Evolutionary conservation across 2,888 invertebrate genomes (phyloP).

Genomic region (Oligia latruncula): DNA sequence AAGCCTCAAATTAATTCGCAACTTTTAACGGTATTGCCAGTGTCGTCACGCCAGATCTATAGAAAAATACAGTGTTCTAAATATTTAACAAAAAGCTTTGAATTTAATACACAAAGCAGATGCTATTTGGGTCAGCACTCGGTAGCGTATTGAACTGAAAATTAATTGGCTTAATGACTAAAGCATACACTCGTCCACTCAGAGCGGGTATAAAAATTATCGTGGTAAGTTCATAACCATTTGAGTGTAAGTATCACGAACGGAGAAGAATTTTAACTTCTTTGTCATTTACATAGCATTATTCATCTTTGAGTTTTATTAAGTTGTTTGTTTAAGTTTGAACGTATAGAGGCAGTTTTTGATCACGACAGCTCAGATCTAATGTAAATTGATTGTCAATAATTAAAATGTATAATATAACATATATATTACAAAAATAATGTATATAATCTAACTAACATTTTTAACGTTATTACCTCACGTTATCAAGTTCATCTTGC

Average conservation of each 20-base stretch:
- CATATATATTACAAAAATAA: too few relatives aligned
- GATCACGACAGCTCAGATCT: not conserved
- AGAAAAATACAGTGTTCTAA: not conserved
- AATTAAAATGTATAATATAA: not conserved
- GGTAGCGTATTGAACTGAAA: conserved; percentile 65
- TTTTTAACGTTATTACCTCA: not conserved
- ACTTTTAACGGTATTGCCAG: not conserved
- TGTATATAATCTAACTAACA: not conserved
- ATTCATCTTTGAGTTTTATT: not conserved
- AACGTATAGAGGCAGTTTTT: not conserved
- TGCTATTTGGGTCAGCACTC: conserved; percentile 64
- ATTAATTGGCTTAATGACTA: conserved; percentile 80
- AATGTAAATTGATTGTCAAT: not conserved
- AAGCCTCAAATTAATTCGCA: not conserved
- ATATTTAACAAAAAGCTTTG: conserved; percentile 34
- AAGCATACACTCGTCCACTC: conserved; percentile 72
- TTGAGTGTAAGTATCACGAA: conserved; percentile 19
- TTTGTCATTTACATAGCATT: conserved; percentile 2
- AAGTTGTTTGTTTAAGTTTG: not conserved
- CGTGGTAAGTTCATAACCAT: conserved; percentile 35
- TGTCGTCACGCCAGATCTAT: not conserved
- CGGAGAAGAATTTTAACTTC: conserved; percentile 8
- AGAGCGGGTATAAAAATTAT: conserved; percentile 47
- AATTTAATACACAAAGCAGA: conserved; percentile 67
- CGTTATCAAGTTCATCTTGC: not conserved